A percentile compares a stretch with the other conserved stretches of the same genome.
Evolutionary conservation across 1,140 invertebrate genomes (phyloP).

Genomic region (Drosophila sp.): DNA sequence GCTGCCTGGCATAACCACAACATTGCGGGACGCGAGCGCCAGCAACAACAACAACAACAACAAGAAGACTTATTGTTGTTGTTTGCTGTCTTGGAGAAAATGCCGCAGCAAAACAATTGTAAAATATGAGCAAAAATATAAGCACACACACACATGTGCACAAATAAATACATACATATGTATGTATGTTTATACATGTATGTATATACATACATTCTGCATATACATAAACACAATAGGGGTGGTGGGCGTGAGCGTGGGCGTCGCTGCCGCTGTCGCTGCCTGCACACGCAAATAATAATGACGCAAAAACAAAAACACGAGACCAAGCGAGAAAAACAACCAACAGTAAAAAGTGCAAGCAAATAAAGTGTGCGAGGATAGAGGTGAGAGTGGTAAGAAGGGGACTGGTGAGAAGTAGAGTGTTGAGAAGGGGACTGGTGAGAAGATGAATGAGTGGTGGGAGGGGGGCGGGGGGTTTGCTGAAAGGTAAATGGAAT

Average conservation of each 20-base stretch:
- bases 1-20: conserved; percentile 52
- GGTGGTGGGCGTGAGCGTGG: conserved; percentile 50
- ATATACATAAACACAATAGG: conserved; percentile 21
- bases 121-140: conserved; percentile 76
- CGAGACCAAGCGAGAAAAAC: conserved; percentile 40
- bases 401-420: no score
- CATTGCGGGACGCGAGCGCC: conserved; percentile 60
- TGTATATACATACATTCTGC: neutral
- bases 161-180: no score
- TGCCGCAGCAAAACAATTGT: conserved; percentile 78
- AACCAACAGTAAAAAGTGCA: conserved; percentile 18
- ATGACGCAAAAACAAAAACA: conserved; percentile 60
- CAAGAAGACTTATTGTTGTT: conserved; percentile 40
- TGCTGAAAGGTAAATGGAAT: conserved; percentile 23
- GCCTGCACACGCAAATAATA: conserved; percentile 67
- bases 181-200: conserved; percentile 15
- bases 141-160: conserved; percentile 10
- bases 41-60: conserved; percentile 38
- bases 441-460: no score
- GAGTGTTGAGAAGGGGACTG: no score
- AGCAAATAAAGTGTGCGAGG: conserved; percentile 17
- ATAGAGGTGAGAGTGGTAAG: neutral
- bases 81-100: conserved; percentile 73
- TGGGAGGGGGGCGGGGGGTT: neutral
- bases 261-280: conserved; percentile 34